Base-by-base conservation (phyloP, 1,140 invertebrate genomes). In the Dufourea novaeangliae region DNA sequence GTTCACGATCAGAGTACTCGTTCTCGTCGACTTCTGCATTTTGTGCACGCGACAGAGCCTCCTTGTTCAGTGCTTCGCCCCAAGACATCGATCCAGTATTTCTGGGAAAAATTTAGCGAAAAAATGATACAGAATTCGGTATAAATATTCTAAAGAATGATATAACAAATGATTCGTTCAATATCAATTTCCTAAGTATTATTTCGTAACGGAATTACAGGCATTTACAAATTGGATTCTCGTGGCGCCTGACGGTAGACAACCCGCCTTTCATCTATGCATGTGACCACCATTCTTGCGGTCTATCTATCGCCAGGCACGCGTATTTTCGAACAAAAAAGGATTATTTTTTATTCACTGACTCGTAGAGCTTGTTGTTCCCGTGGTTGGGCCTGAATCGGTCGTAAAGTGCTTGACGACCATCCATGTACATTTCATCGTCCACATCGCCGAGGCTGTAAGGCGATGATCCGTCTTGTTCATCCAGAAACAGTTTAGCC, bases 331-430 rank as follows among this genome's bases (percentile, higher is more conserved):
- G 5, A 10, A 27, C 2, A 4, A 54, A 25, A 12, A 54, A 25
- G 25, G 6, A 37, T 12, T n/a, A n/a, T n/a, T n/a, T n/a, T 37
- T 4, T 4, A 32, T 52, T 8, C 17, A 44, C 83, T 83, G n/a
- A 87, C 79, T 78, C 80, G 10, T 84, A 79, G n/a, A 76, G 25
- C 70, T 85, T 88, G 27, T 87, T 85, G 46, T 85, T 87, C 17
- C 64, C 70, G 46, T 68, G 75, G 59, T 84, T 87, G 22, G 56
- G 71, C 27, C 50, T 80, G 63, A 87, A 87, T 34, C 78, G 79
- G 27, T 90, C 83, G 27, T 83, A 86, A 17, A 87, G 59, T 11
- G 78, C 73, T 39, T 85, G 82, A 29, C 79, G 83, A 27, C 56
- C 71, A 4, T 87, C 82, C 62, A 81, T 44, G 62, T 89, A 86